A percentile compares a stretch with the other conserved stretches of the same genome.
These are phyloP conservation scores for Netelia virgata DNA, from an alignment of 2,888 invertebrate genomes.

Conservation along the genomic window DNA sequence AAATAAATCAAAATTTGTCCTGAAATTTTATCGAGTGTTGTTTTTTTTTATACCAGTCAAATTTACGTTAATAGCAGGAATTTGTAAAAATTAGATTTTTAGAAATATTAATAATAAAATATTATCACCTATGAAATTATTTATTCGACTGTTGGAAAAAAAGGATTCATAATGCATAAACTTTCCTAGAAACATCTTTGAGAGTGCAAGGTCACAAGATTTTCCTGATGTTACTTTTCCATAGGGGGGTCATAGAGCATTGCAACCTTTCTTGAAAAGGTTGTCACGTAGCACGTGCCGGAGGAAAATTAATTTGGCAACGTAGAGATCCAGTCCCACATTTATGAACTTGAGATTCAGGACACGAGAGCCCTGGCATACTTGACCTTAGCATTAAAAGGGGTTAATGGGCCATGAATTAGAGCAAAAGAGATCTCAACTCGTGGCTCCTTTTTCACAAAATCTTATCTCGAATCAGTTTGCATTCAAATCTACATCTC, in stretches of 20 bases:
- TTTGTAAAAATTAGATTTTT: too few species aligned
- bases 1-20: too few species aligned
- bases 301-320: slow-evolving; percentile 54
- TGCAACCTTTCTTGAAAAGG: slow-evolving; percentile 2
- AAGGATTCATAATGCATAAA: not conserved
- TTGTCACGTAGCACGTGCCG: slow-evolving; percentile 35
- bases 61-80: too few species aligned
- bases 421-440: slow-evolving; percentile 42
- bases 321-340: slow-evolving; percentile 40
- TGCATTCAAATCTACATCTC: not conserved
- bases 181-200: not conserved
- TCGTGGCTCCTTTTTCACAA: slow-evolving; percentile 22
- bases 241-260: not conserved
- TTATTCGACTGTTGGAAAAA: not conserved
- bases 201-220: slow-evolving; percentile 26
- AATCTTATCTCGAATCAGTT: slow-evolving; percentile 46
- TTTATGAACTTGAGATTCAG: slow-evolving; percentile 62
- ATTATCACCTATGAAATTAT: not conserved
- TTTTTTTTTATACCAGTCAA: too few species aligned
- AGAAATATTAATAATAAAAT: too few species aligned
- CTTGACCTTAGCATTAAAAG: slow-evolving; percentile 67
- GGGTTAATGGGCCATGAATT: slow-evolving; percentile 67
- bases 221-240: slow-evolving; percentile 46
- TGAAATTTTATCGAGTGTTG: too few species aligned
- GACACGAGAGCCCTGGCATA: slow-evolving; percentile 52